These are phyloP conservation scores for Rhynchophorus ferrugineus DNA, from an alignment of 1,140 invertebrate genomes.

Conservation along the genomic window DNA sequence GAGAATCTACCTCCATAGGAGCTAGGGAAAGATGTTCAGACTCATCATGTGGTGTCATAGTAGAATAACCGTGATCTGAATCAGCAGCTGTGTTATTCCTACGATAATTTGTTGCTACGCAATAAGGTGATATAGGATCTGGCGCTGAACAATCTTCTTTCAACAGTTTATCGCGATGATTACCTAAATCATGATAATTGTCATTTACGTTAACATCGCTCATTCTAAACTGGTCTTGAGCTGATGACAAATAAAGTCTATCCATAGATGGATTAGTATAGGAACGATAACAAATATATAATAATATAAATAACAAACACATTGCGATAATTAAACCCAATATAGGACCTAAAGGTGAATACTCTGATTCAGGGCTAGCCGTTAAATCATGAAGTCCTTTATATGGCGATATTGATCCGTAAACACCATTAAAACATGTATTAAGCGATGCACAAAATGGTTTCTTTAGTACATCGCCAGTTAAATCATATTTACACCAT, in stretches of 20 bases:
- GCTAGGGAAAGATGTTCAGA: constrained; percentile 71
- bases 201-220: constrained; percentile 41
- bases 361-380: constrained; percentile 42
- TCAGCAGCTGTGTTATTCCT: constrained; percentile 73
- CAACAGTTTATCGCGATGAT: constrained; percentile 53
- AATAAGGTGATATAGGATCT: constrained; percentile 78
- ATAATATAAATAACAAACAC: constrained; percentile 52
- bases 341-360: constrained; percentile 55
- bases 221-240: constrained; percentile 43
- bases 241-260: constrained; percentile 44
- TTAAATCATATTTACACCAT: constrained; percentile 78
- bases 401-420: constrained; percentile 75
- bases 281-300: constrained; percentile 58
- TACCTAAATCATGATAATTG: constrained; percentile 47
- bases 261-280: constrained; percentile 49
- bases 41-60: constrained; percentile 86
- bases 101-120: constrained; percentile 73
- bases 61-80: constrained; percentile 90
- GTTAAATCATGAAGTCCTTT: constrained; percentile 39
- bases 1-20: constrained; percentile 51
- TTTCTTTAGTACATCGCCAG: constrained; percentile 58
- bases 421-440: constrained; percentile 77
- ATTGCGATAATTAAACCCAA: constrained; percentile 55
- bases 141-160: constrained; percentile 40
- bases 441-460: constrained; percentile 75